phyloP scores from a whole-genome alignment of 2,888 invertebrate genomes.

The Troides oblongomaculatus region DNA sequence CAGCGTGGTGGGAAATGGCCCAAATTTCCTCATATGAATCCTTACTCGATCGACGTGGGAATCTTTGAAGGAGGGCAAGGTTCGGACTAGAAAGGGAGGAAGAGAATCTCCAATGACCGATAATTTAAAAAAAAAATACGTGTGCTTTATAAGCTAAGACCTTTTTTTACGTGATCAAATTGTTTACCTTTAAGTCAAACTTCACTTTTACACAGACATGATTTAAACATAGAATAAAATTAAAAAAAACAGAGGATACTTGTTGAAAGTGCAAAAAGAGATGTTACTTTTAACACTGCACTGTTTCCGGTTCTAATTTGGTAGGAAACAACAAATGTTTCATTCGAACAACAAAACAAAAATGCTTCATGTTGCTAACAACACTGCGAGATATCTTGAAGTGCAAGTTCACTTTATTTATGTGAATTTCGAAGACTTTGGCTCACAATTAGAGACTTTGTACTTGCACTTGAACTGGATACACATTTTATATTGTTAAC shows the following conservation, averaged over 20 bases:
- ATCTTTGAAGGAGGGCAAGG: too few species aligned
- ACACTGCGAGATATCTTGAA: constrained; percentile 11
- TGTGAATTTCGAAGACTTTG: constrained; percentile 21
- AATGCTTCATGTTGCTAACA: constrained; percentile 27
- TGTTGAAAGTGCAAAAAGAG: neutral
- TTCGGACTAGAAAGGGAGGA: too few species aligned
- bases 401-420: constrained; percentile 22
- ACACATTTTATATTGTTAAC: neutral
- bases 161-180: too few species aligned
- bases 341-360: constrained; percentile 20
- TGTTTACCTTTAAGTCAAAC: too few species aligned
- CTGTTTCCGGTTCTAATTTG: constrained; percentile 7
- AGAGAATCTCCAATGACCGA: too few species aligned
- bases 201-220: too few species aligned
- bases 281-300: neutral
- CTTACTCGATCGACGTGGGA: too few species aligned
- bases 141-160: too few species aligned
- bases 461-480: neutral
- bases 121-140: too few species aligned
- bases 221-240: neutral
- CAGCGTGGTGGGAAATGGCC: too few species aligned
- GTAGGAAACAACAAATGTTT: constrained; percentile 15
- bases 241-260: neutral
- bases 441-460: constrained; percentile 16
- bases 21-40: too few species aligned